A percentile compares a stretch with the other conserved stretches of the same genome.
These are phyloP conservation scores for Nyctereutes procyonoides DNA, from an alignment of 2,113 vertebrate genomes.

Conservation along the genomic window DNA sequence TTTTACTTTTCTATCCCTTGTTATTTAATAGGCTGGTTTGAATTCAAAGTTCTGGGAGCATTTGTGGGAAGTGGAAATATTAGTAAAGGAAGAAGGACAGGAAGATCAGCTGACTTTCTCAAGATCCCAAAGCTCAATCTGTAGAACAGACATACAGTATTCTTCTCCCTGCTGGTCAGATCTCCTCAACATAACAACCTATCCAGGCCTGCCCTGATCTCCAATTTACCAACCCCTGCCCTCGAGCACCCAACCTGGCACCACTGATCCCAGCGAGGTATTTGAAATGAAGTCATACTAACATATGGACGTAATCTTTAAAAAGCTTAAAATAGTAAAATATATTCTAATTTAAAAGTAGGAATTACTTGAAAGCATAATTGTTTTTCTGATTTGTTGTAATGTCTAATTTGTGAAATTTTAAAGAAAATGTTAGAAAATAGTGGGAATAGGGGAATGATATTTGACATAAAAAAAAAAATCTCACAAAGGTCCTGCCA, in stretches of 20 bases:
- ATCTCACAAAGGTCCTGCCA: not conserved
- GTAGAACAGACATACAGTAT: not conserved
- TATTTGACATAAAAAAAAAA: not conserved
- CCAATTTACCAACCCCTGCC: not conserved
- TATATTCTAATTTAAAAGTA: not conserved
- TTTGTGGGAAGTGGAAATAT: not conserved
- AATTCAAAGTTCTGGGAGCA: not conserved
- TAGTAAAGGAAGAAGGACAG: not conserved
- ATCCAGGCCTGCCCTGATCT: not conserved
- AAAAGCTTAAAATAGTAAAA: slow-evolving; percentile 19
- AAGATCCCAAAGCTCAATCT: not conserved
- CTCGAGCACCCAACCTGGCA: not conserved
- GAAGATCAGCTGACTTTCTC: not conserved
- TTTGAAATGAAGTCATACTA: slow-evolving; percentile 36
- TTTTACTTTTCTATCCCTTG: not conserved
- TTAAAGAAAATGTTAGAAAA: slow-evolving; percentile 8
- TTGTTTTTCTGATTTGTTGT: not conserved
- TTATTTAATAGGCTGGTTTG: not conserved
- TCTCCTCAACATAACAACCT: not conserved
- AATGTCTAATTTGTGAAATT: not conserved
- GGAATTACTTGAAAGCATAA: not conserved
- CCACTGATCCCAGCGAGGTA: not conserved
- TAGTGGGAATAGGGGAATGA: fast-evolving
- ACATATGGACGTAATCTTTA: not conserved
- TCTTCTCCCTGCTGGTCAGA: not conserved